Conservation (phyloP, 2,888 invertebrate genomes). For the Tineola bisselliella region DNA sequence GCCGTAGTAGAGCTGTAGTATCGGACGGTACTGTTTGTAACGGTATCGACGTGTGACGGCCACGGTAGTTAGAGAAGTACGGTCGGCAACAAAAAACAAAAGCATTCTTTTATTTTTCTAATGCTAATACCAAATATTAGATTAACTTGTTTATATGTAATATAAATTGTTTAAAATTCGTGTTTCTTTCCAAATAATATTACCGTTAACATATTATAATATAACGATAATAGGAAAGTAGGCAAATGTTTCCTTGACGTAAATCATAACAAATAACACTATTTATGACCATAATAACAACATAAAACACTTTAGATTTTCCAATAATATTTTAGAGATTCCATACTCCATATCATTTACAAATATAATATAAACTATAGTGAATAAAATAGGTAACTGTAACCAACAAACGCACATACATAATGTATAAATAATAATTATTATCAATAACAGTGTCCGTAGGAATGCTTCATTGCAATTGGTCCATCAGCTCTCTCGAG, state of each 20-base stretch:
- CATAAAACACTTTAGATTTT: no score
- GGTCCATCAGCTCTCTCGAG: not conserved
- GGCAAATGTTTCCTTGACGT: no score
- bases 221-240: not conserved
- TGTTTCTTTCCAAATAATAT: constrained; percentile 5
- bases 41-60: constrained; percentile 10
- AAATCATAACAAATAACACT: no score
- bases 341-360: no score
- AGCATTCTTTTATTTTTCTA: no score
- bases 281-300: no score
- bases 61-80: not conserved
- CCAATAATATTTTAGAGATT: no score
- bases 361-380: no score
- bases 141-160: no score
- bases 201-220: not conserved
- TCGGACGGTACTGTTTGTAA: constrained; percentile 11
- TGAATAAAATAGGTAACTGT: no score
- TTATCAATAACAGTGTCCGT: not conserved
- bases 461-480: not conserved
- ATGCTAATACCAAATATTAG: no score
- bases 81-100: not conserved
- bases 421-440: not conserved
- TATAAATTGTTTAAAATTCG: not conserved
- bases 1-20: constrained; percentile 1
- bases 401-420: not conserved